Percentiles rank a stretch among this genome's conserved stretches.
phyloP scores from a whole-genome alignment of 2,113 vertebrate genomes.

The Ammospiza caudacuta region DNA sequence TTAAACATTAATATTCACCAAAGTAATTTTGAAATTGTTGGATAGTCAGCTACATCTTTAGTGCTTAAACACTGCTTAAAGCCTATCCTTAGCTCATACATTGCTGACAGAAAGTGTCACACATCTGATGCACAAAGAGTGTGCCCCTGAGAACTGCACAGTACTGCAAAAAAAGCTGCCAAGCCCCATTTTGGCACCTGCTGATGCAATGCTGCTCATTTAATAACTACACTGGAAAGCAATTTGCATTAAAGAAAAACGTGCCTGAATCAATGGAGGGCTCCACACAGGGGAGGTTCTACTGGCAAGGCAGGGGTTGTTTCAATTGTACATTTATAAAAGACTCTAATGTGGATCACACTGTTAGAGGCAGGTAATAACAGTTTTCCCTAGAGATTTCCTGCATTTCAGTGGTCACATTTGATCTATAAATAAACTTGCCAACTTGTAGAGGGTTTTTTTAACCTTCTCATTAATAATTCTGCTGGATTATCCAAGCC shows the following conservation, averaged over 20 bases:
- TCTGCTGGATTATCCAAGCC: not conserved
- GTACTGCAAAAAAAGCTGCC: not conserved
- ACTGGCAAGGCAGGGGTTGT: not conserved
- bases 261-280: not conserved
- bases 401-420: not conserved
- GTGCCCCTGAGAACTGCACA: not conserved
- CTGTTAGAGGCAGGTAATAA: not conserved
- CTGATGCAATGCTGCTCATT: not conserved
- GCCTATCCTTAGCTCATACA: not conserved
- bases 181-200: not conserved
- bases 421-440: not conserved
- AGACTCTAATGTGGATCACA: not conserved
- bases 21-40: not conserved
- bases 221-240: not conserved
- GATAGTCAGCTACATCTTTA: not conserved
- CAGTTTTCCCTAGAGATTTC: not conserved
- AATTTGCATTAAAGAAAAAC: not conserved
- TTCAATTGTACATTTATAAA: not conserved
- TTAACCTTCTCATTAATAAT: not conserved
- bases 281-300: not conserved
- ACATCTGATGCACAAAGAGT: not conserved
- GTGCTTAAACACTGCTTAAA: not conserved
- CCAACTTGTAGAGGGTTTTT: not conserved
- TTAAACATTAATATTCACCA: not conserved
- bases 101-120: not conserved